Base-by-base conservation (phyloP, 2,113 vertebrate genomes). In the Alces alces region DNA sequence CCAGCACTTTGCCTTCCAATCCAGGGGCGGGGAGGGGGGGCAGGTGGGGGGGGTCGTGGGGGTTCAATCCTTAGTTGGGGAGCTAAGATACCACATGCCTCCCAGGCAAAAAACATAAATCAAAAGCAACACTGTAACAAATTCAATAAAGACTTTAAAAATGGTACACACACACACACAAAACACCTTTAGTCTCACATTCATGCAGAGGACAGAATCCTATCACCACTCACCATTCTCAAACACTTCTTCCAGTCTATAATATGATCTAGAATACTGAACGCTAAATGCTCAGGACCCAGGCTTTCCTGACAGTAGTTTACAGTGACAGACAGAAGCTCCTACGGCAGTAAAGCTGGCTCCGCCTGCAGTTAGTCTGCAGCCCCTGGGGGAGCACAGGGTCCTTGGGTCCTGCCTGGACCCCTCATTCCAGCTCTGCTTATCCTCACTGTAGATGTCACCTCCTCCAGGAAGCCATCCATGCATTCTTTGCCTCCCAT, bases 11-110 rank as follows among this genome's bases (percentile, higher is more conserved):
- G 64, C 64, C 61, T 66, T 39, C 66, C n/a, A 73, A 73, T 73
- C n/a, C 36, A 66, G 64, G 33, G 16, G 19, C 1, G 0, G 19
- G 66, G 36, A 6, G n/a, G 5, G 5, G 33, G n/a, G 4, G 13
- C 8, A 21, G 5, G 1, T 39, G 17, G 64, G 4, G 4, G 64
- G n/a, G n/a, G 15, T 4, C 3, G 1, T 21, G 17, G n/a, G 66
- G 9, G 66, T 73, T 43, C 36, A 73, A 6, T 25, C 66, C 21
- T 43, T 73, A 25, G 70, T 25, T 73, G 70, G 70, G 70, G 36
- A 43, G 36, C 70, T 43, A 73, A 25, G 21, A 73, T 39, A 43
- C 6, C 39, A 78, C 25, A 78, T 45, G 73, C 39, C 73, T 43
- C 3, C 0, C 39, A 45, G 73, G 12, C 73, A 73, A 39, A 73